Conservation (phyloP, 2,888 invertebrate genomes). For the Clunio marinus region DNA sequence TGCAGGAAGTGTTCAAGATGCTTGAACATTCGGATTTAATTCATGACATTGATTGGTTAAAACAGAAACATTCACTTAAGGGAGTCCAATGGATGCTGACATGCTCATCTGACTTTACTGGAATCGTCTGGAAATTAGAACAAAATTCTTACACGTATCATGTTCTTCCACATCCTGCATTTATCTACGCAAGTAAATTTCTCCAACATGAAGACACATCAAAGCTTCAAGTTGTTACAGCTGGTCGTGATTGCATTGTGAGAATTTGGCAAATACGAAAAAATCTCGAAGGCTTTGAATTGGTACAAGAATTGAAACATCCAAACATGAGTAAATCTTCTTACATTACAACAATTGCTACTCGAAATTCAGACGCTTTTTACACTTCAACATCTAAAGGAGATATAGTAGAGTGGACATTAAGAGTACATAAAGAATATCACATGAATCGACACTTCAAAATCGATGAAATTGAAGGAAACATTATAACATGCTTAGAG, state of each 20-base stretch:
- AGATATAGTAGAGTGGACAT: slow-evolving; percentile 4
- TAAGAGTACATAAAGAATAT: background rate
- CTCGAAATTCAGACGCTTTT: slow-evolving; percentile 10
- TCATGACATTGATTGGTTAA: slow-evolving; percentile 31
- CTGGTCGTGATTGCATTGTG: slow-evolving; percentile 34
- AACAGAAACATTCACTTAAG: background rate
- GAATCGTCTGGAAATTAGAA: slow-evolving; percentile 21
- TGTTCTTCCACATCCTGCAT: slow-evolving; percentile 38
- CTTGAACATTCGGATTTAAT: slow-evolving; percentile 28
- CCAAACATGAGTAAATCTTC: background rate
- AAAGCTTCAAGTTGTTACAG: slow-evolving; percentile 5
- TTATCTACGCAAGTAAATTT: slow-evolving; percentile 36
- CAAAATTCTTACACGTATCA: background rate
- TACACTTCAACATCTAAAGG: slow-evolving; percentile 29
- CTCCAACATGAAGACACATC: background rate
- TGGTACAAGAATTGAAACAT: slow-evolving; percentile 24
- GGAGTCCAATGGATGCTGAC: background rate
- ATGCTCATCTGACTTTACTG: slow-evolving; percentile 20
- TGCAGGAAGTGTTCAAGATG: slow-evolving; percentile 17
- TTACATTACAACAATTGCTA: background rate
- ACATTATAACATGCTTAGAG: background rate
- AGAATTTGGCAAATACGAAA: slow-evolving; percentile 28
- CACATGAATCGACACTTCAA: slow-evolving; percentile 8
- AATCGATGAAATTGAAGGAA: background rate
- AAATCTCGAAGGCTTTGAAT: slow-evolving; percentile 12